Evolutionary conservation across 92 coral and sea anemone species (phyloP).

Genomic region (Heliopora coerulea): DNA sequence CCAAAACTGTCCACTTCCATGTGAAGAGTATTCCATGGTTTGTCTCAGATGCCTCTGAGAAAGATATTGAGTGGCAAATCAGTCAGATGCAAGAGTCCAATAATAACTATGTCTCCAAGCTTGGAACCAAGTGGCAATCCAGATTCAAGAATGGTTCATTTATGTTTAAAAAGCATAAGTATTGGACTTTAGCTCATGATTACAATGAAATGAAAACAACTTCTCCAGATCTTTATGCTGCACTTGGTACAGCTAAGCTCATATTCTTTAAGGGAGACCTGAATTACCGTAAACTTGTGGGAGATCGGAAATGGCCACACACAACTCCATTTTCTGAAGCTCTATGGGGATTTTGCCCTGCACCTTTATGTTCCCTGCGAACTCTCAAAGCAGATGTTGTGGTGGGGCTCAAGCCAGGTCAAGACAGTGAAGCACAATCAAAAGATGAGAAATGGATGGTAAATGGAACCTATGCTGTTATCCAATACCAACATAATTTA

Average conservation of each 20-base stretch:
- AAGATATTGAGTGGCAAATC: conserved; percentile 74
- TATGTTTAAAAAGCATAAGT: conserved; percentile 62
- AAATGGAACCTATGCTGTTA: conserved; percentile 80
- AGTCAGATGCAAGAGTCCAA: conserved; percentile 61
- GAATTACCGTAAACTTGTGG: conserved; percentile 92
- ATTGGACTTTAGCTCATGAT: conserved; percentile 87
- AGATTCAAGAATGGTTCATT: conserved; percentile 76
- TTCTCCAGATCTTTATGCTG: conserved; percentile 68
- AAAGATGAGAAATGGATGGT: conserved; percentile 91
- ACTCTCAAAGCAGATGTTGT: conserved; percentile 92
- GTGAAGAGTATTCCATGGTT: conserved; percentile 94
- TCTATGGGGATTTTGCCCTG: conserved; percentile 91
- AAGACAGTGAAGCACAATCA: conserved; percentile 58
- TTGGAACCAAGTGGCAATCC: conserved; percentile 69
- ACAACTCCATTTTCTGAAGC: conserved; percentile 75
- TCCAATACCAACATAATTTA: conserved; percentile 60
- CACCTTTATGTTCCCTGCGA: conserved; percentile 83
- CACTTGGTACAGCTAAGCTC: conserved; percentile 70
- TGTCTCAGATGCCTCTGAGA: conserved; percentile 81
- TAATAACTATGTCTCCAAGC: conserved; percentile 56
- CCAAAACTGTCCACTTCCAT: conserved; percentile 72
- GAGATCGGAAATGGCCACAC: conserved; percentile 94
- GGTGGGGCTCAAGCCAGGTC: conserved; percentile 81
- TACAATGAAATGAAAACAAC: conserved; percentile 67
- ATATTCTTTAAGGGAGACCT: conserved; percentile 93